Conservation (phyloP, 2,113 vertebrate species). For the Rattus rattus region DNA sequence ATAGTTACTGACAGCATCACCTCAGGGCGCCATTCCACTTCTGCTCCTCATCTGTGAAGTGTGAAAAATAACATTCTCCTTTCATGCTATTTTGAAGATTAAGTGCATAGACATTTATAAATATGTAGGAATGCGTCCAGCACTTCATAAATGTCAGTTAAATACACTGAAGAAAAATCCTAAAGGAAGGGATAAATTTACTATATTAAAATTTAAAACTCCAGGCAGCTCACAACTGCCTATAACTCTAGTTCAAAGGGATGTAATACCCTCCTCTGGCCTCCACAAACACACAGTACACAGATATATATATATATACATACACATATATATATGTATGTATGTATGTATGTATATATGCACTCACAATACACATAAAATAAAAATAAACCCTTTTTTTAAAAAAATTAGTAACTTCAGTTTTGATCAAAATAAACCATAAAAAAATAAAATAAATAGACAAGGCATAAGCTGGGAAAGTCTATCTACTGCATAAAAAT, state of each 20-base stretch:
- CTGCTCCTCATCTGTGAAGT: background rate
- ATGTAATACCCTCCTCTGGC: too few species aligned
- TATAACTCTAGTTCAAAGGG: background rate
- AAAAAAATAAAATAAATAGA: slow-evolving; percentile 13
- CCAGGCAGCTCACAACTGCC: background rate
- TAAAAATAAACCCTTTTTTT: background rate
- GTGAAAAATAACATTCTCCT: background rate
- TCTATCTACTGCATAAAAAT: background rate
- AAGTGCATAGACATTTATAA: slow-evolving; percentile 5
- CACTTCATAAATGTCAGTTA: slow-evolving; percentile 8
- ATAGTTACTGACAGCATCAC: background rate
- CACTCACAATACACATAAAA: background rate
- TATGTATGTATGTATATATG: too few species aligned
- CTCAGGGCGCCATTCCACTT: background rate
- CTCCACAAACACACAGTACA: background rate
- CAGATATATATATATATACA: background rate
- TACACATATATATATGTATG: too few species aligned
- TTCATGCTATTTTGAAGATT: background rate
- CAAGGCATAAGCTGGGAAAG: background rate
- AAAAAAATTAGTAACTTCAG: slow-evolving; percentile 45
- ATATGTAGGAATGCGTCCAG: slow-evolving; percentile 22
- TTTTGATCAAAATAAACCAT: slow-evolving; percentile 38
- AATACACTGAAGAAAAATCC: background rate
- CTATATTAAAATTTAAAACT: background rate
- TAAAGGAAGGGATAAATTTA: background rate